Percentiles rank a stretch among this genome's conserved stretches.
Conservation (phyloP, 92 coral and sea anemone genomes). For the Desmophyllum pertusum region DNA sequence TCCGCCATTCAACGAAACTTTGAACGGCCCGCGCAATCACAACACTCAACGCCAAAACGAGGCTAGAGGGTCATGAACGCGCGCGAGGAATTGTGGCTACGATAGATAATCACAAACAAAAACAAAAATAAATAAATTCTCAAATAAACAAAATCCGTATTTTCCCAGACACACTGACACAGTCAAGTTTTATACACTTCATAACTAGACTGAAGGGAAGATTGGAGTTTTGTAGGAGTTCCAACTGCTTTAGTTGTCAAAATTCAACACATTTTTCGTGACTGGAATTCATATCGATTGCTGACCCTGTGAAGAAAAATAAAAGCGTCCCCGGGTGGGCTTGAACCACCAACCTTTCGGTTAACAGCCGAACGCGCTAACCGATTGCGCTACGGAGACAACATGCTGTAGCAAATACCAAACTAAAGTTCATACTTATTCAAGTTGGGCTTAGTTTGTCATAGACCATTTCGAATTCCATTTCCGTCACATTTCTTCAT, state of each 20-base stretch:
- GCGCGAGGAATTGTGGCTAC: constrained; percentile 55
- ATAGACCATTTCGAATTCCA: too few relatives aligned
- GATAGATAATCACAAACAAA: too few relatives aligned
- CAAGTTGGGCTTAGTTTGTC: too few relatives aligned
- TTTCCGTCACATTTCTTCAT: too few relatives aligned
- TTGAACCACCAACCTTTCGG: constrained; percentile 94
- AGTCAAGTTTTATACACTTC: neutral
- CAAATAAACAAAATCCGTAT: too few relatives aligned
- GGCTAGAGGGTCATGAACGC: constrained; percentile 15
- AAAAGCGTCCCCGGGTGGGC: constrained; percentile 84
- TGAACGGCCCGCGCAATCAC: constrained; percentile 84
- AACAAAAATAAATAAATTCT: too few relatives aligned
- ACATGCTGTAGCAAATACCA: too few relatives aligned
- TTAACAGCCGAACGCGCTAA: constrained; percentile 94
- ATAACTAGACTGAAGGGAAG: neutral
- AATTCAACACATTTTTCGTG: neutral
- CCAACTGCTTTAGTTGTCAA: neutral
- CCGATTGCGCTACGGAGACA: constrained; percentile 90
- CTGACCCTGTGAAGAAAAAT: neutral
- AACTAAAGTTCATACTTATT: neutral
- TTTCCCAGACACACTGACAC: too few relatives aligned
- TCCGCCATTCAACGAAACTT: constrained; percentile 69
- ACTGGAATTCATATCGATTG: neutral
- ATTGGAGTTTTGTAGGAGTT: neutral
- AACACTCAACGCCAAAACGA: constrained; percentile 37